Percentiles rank a stretch among this genome's conserved stretches.
Conservation (phyloP, 2,888 invertebrate genomes). For the Sturmia bella region DNA sequence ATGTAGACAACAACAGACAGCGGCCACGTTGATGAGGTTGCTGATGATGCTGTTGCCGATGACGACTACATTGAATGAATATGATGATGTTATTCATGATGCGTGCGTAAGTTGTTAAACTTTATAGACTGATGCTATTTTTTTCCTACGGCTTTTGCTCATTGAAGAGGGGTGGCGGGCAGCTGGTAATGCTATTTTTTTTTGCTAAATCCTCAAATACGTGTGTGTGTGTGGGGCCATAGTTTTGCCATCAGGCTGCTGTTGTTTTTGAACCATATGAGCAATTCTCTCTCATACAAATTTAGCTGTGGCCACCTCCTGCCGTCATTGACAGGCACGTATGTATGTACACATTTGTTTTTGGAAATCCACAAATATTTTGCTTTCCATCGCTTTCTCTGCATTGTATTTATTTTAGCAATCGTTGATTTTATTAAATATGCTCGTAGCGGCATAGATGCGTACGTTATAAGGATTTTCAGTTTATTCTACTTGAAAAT, state of each 20-base stretch:
- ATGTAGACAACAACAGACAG: constrained; percentile 34
- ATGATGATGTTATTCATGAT: constrained; percentile 33
- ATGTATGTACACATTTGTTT: constrained; percentile 21
- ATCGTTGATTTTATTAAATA: not conserved
- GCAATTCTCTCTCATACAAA: constrained; percentile 7
- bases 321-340: constrained; percentile 58
- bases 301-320: constrained; percentile 60
- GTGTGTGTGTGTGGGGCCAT: constrained; percentile 45
- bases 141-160: constrained; percentile 8
- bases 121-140: constrained; percentile 28
- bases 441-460: not conserved
- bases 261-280: constrained; percentile 18
- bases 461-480: not conserved
- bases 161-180: constrained; percentile 50
- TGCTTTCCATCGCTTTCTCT: not conserved
- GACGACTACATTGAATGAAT: constrained; percentile 27
- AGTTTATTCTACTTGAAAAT: constrained; percentile 25
- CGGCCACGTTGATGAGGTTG: constrained; percentile 18
- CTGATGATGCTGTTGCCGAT: constrained; percentile 24
- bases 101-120: constrained; percentile 35
- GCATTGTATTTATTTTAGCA: constrained; percentile 38
- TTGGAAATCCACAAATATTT: constrained; percentile 27
- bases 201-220: constrained; percentile 10
- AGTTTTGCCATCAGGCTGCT: constrained; percentile 27
- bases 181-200: constrained; percentile 1